phyloP scores from a whole-genome alignment of 2,888 invertebrate genomes.

The Parapristionchus giblindavisi region DNA sequence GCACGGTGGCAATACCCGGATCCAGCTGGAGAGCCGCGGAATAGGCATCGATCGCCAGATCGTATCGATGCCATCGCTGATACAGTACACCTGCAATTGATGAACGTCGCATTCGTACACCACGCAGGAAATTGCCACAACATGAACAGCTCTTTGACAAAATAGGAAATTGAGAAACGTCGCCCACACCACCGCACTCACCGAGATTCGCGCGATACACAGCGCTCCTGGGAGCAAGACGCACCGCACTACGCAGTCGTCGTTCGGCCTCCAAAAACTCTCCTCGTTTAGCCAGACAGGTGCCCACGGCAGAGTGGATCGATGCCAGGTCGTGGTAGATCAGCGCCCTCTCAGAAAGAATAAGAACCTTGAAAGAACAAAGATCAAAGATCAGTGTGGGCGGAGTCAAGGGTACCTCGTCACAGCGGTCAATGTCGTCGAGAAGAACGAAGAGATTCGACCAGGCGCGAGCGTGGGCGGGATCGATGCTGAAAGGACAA shows the following conservation, averaged over 20 bases:
- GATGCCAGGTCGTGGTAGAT: neutral
- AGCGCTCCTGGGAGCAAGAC: constrained; percentile 78
- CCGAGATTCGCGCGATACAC: constrained; percentile 85
- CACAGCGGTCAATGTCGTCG: constrained; percentile 32
- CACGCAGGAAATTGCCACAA: too few relatives aligned
- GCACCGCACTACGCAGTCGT: constrained; percentile 82
- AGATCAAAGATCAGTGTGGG: neutral
- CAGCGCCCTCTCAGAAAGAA: too few relatives aligned
- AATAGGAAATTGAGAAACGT: too few relatives aligned
- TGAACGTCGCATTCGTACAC: neutral
- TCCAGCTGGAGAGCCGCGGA: constrained; percentile 39
- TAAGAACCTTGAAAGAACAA: too few relatives aligned
- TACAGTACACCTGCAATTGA: constrained; percentile 51
- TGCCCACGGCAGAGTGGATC: neutral
- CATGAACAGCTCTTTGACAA: too few relatives aligned
- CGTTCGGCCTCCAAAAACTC: constrained; percentile 83
- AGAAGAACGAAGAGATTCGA: constrained; percentile 37
- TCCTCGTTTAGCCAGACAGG: constrained; percentile 79
- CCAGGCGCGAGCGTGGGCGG: constrained; percentile 30
- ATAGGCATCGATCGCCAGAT: constrained; percentile 45
- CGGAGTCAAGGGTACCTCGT: constrained; percentile 15
- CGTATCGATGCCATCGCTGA: constrained; percentile 46
- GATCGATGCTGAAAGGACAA: constrained; percentile 28
- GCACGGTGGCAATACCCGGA: neutral
- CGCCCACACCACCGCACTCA: too few relatives aligned